Evolutionary conservation across 2,113 vertebrate species (phyloP).

Genomic region (Malaclemys terrapin): DNA sequence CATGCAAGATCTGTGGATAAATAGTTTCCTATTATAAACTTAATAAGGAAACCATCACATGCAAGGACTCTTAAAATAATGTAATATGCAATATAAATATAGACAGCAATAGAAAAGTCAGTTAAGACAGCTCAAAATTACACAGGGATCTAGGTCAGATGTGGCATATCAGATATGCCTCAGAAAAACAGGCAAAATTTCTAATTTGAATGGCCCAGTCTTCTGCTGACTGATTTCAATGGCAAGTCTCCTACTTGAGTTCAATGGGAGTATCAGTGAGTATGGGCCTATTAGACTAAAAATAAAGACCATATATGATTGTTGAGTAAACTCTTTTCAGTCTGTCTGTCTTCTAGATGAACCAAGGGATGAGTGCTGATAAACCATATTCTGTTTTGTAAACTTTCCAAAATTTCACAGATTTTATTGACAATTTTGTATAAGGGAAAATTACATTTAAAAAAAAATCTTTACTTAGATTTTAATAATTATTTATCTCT

Average conservation of each 20-base stretch:
- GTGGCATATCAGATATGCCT: neutral
- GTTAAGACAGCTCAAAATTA: neutral
- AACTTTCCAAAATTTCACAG: neutral
- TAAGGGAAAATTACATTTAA: neutral
- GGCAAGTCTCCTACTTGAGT: neutral
- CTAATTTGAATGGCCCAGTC: neutral
- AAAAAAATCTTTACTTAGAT: neutral
- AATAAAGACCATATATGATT: neutral
- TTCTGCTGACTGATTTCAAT: neutral
- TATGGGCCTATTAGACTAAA: neutral
- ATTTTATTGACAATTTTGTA: neutral
- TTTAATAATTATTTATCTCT: neutral
- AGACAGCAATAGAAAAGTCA: neutral
- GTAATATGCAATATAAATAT: neutral
- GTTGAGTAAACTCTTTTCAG: neutral
- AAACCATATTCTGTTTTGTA: neutral
- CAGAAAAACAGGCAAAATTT: neutral
- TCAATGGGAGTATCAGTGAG: neutral
- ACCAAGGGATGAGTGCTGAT: neutral
- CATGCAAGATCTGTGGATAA: neutral
- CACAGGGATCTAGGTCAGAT: neutral
- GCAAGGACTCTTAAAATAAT: neutral
- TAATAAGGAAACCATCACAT: neutral
- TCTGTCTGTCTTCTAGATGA: constrained; percentile 1
- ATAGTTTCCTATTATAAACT: neutral